Evolutionary conservation across 2,888 invertebrate genomes (phyloP).

Genomic region (Hoplodrina ambigua): DNA sequence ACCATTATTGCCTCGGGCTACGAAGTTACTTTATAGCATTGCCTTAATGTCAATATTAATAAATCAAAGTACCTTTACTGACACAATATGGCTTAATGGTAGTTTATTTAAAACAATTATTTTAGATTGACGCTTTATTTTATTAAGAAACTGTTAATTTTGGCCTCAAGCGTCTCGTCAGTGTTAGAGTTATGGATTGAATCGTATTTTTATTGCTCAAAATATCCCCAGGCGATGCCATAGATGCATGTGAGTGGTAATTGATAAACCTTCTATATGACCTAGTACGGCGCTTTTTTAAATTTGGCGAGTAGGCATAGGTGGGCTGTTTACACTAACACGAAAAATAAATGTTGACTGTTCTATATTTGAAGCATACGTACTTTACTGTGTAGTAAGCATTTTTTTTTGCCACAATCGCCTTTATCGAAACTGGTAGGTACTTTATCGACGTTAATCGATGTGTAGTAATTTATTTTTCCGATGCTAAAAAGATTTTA

Average conservation of each 20-base stretch:
- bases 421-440: no score
- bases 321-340: no score
- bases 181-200: slow-evolving; percentile 34
- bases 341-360: no score
- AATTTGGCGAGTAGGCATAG: neutral
- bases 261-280: slow-evolving; percentile 20
- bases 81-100: slow-evolving; percentile 56
- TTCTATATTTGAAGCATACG: no score
- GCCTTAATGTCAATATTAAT: slow-evolving; percentile 63
- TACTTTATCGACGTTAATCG: no score
- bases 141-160: slow-evolving; percentile 55
- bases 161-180: slow-evolving; percentile 45
- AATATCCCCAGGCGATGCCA: slow-evolving; percentile 14
- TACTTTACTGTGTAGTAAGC: no score
- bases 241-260: slow-evolving; percentile 10
- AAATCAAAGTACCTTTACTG: slow-evolving; percentile 47
- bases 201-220: slow-evolving; percentile 21
- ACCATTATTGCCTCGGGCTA: slow-evolving; percentile 41
- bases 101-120: slow-evolving; percentile 61
- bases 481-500: no score
- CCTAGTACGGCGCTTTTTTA: neutral
- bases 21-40: slow-evolving; percentile 38
- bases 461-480: no score
- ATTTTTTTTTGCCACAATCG: no score
- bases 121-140: slow-evolving; percentile 54